Evolutionary conservation across 2,888 invertebrate genomes (phyloP).

Genomic region (Hoplodrina blanda): DNA sequence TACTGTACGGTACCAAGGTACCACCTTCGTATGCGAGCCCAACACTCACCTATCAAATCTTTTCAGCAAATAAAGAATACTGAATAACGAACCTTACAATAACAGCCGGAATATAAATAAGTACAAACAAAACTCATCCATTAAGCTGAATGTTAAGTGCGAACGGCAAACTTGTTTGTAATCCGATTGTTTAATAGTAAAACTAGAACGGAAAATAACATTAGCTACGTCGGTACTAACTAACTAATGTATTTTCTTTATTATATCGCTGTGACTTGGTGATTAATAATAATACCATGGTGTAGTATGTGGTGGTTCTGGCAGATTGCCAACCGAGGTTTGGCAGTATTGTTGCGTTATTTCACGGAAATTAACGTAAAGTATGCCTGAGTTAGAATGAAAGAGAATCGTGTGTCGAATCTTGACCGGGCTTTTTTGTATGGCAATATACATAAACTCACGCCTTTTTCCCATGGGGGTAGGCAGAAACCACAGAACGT

Average conservation of each 20-base stretch:
- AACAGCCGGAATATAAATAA: slow-evolving; percentile 19
- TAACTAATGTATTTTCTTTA: slow-evolving; percentile 32
- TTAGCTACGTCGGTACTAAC: slow-evolving; percentile 35
- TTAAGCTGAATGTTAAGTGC: slow-evolving; percentile 51
- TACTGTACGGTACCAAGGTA: too few relatives aligned
- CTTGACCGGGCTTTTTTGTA: slow-evolving; percentile 13
- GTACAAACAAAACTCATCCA: slow-evolving; percentile 45
- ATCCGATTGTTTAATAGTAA: slow-evolving; percentile 54
- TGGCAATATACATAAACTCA: too few relatives aligned
- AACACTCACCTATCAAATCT: too few relatives aligned
- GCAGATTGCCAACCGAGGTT: slow-evolving; percentile 33
- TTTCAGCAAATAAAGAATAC: not conserved
- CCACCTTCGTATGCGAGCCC: too few relatives aligned
- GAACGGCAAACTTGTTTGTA: slow-evolving; percentile 45
- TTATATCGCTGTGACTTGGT: slow-evolving; percentile 20
- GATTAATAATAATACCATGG: slow-evolving; percentile 15
- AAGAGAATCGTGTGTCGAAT: slow-evolving; percentile 19
- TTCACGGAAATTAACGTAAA: slow-evolving; percentile 14
- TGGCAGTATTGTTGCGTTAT: slow-evolving; percentile 33
- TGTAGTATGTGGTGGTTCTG: slow-evolving; percentile 15
- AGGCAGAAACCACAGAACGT: too few relatives aligned
- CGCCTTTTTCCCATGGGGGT: too few relatives aligned
- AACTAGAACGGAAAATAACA: slow-evolving; percentile 45
- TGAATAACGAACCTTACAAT: not conserved
- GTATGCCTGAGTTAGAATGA: not conserved